Percentiles rank a stretch among this genome's conserved stretches.
phyloP scores from a whole-genome alignment of 1,140 invertebrate genomes.

The Delia radicum region DNA sequence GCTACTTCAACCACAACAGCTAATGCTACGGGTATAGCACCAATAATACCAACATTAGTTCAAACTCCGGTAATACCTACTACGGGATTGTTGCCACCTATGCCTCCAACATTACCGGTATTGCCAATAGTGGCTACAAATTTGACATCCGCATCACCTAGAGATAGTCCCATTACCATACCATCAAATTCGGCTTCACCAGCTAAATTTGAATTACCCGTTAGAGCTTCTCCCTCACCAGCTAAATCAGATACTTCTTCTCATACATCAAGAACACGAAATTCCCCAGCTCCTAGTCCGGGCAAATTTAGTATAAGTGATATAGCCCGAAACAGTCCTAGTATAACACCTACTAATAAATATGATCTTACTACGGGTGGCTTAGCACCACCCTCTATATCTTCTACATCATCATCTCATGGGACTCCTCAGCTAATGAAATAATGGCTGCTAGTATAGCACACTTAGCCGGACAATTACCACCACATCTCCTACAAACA shows the following conservation, averaged over 20 bases:
- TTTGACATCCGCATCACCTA: constrained; percentile 30
- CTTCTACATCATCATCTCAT: constrained; percentile 29
- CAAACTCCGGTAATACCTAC: constrained; percentile 4
- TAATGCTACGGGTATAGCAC: constrained; percentile 8
- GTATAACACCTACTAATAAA: constrained; percentile 47
- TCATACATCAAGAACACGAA: constrained; percentile 45
- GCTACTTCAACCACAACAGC: constrained; percentile 29
- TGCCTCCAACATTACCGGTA: constrained; percentile 6
- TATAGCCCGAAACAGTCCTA: constrained; percentile 50
- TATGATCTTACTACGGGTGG: constrained; percentile 6
- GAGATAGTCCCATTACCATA: constrained; percentile 52
- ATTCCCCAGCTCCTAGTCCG: constrained; percentile 50
- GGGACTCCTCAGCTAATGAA: constrained; percentile 43
- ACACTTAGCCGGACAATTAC: constrained; percentile 46
- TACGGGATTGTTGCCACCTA: constrained; percentile 27
- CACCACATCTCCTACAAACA: constrained; percentile 46
- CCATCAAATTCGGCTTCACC: constrained; percentile 53
- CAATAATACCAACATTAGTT: not conserved
- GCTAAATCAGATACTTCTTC: constrained; percentile 51
- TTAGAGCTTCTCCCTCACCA: constrained; percentile 51
- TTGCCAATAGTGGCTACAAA: not conserved
- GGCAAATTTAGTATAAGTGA: constrained; percentile 52
- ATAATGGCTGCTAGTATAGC: constrained; percentile 52
- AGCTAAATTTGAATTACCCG: constrained; percentile 51
- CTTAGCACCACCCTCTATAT: constrained; percentile 36